Conservation (phyloP, 2,888 invertebrate species). For the Punctoribates punctum region DNA sequence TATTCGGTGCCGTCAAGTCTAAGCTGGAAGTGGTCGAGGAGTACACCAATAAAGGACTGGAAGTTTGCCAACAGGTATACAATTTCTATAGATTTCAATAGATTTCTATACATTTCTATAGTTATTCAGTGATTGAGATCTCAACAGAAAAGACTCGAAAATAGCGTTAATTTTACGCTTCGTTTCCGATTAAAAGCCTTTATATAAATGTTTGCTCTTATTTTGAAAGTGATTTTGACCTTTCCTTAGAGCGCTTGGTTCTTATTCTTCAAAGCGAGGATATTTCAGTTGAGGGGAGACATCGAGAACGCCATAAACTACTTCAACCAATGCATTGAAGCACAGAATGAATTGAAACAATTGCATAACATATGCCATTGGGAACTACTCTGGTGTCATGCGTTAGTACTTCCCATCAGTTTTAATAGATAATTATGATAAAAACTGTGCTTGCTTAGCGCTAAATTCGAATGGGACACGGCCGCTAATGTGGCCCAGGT, state of each 20-base stretch:
- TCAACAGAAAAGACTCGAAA: no score
- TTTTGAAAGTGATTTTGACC: conserved; percentile 40
- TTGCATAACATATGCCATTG: conserved; percentile 90
- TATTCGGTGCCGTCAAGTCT: conserved; percentile 15
- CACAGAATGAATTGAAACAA: conserved; percentile 65
- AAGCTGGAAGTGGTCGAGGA: background rate
- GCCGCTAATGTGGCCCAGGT: conserved; percentile 68
- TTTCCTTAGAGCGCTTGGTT: conserved; percentile 78
- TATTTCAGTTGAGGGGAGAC: conserved; percentile 75
- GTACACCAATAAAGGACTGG: conserved; percentile 8
- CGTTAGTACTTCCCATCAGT: conserved; percentile 58
- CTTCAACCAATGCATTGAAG: conserved; percentile 72
- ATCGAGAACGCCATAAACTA: conserved; percentile 65
- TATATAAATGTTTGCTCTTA: no score
- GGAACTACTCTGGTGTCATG: conserved; percentile 87
- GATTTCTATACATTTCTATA: no score
- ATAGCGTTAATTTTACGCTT: no score
- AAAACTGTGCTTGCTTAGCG: conserved; percentile 51
- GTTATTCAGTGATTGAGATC: no score
- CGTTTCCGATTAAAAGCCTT: no score
- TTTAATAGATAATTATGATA: no score
- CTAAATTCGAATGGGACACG: conserved; percentile 67
- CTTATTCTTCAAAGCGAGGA: conserved; percentile 80
- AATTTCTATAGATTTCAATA: background rate
- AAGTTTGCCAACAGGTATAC: background rate